Conservation (phyloP, 2,888 invertebrate genomes). For the Torymus texanus region DNA sequence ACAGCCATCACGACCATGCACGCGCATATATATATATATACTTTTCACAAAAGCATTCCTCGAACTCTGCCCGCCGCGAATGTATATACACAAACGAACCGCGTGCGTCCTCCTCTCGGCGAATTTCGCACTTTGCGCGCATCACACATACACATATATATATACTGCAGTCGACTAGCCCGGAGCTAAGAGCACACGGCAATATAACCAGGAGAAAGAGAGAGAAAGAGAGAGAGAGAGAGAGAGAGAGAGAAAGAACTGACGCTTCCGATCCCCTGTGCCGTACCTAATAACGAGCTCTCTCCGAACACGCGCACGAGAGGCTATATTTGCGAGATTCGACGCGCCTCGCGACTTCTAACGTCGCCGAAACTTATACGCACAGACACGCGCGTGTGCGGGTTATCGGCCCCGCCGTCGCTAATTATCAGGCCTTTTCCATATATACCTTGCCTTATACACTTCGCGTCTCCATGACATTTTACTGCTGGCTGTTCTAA, state of each 20-base stretch:
- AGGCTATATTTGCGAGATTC: conserved; percentile 30
- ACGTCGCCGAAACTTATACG: not conserved
- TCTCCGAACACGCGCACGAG: not conserved
- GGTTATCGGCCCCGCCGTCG: conserved; percentile 9
- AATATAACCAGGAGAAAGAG: conserved; percentile 3
- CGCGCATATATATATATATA: not conserved
- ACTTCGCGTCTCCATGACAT: conserved; percentile 27
- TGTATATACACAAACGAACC: conserved; percentile 13
- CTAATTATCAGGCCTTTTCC: conserved; percentile 39
- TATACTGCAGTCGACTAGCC: no score
- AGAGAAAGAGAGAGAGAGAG: conserved; percentile 12
- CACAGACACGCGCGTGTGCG: conserved; percentile 8
- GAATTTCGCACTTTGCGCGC: conserved; percentile 41
- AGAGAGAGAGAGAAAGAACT: conserved; percentile 8
- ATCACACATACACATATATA: not conserved
- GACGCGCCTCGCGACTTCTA: conserved; percentile 42
- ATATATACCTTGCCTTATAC: not conserved
- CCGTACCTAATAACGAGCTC: conserved; percentile 17
- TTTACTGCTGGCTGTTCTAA: conserved; percentile 43
- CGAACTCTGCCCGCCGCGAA: not conserved
- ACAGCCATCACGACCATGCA: conserved; percentile 20
- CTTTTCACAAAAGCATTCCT: conserved; percentile 37
- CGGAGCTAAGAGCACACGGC: not conserved
- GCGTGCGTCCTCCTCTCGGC: not conserved
- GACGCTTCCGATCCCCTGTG: conserved; percentile 31